phyloP scores from a whole-genome alignment of 2,888 invertebrate genomes.

The Leptopilina syphax region DNA sequence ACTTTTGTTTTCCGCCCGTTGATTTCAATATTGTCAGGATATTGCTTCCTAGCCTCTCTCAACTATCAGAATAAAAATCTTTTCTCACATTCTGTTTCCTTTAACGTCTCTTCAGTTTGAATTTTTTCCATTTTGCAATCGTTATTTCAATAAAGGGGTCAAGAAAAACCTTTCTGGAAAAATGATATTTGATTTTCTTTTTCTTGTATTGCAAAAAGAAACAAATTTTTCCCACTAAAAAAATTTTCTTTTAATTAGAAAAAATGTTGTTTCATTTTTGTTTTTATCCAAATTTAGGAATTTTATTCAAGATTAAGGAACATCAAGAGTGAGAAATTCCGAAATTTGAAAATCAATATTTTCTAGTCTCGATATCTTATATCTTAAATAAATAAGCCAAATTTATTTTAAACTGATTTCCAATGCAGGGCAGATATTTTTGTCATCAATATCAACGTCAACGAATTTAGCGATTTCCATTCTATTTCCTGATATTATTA shows the following conservation, averaged over 20 bases:
- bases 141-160: not conserved
- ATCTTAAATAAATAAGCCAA: not conserved
- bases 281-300: too few species aligned
- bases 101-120: not conserved
- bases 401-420: not conserved
- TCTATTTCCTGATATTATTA: not conserved
- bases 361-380: not conserved
- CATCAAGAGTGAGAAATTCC: too few species aligned
- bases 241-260: too few species aligned
- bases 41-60: conserved; percentile 36
- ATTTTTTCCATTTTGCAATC: not conserved
- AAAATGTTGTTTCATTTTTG: too few species aligned
- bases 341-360: not conserved
- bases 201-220: too few species aligned
- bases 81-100: conserved; percentile 19
- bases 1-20: conserved; percentile 62
- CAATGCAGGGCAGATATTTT: conserved; percentile 2
- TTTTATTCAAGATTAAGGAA: too few species aligned
- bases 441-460: conserved; percentile 9
- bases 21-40: conserved; percentile 63
- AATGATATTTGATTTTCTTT: too few species aligned
- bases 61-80: conserved; percentile 41
- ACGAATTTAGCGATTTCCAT: not conserved
- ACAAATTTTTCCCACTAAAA: too few species aligned
- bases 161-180: too few species aligned